Evolutionary conservation across 2,888 invertebrate species (phyloP), one percentile per base, ranked within the genome.

Genomic region (Sialis lutaria): DNA sequence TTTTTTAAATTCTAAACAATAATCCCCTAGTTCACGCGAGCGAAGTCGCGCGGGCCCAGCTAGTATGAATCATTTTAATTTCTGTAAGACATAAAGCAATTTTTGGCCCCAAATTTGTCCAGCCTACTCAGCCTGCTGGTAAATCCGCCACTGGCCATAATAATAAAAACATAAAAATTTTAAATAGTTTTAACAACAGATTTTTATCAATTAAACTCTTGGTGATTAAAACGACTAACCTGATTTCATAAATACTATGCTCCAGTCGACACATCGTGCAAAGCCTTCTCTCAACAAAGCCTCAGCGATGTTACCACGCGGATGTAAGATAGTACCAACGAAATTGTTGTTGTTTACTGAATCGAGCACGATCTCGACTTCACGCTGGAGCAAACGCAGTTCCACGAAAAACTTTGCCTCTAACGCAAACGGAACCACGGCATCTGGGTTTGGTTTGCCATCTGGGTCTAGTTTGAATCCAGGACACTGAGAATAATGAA

Each of bases 341-440:
- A 92, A 87, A 63, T 91, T 93, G 58, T 82, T 83, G 63, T 93
- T 96, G 57, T 89, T 90, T 1, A 87, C 85, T 0, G 92, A 88
- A 60, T 97, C 95, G 40, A 98, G 69, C 34, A 91, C 75, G 12
- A 93, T 79, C 62, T 92, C 82, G 1, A 95, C 78, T 61, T 95
- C 87, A 57, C 89, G 76, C 59, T 99, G 96, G 37, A 98, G 72
- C 6, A 99, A 72, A 43, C 89, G 77, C 2, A 82, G 77, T 64
- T 99, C 98, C 1, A 92, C 86, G 65, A 90, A 97, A 66, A 78
- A 96, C 50, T 85, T 83, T 0, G 97, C 96, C 66, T 98, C 95
- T 56, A 92, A 89, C 1, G 86, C 84, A 60, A 74, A 86, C 22
- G 77, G 74, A 52, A 81, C 74, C 49, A 75, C 76, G 44, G 72